Conservation (phyloP, 2,888 invertebrate species). For the Micropterix aruncella region DNA sequence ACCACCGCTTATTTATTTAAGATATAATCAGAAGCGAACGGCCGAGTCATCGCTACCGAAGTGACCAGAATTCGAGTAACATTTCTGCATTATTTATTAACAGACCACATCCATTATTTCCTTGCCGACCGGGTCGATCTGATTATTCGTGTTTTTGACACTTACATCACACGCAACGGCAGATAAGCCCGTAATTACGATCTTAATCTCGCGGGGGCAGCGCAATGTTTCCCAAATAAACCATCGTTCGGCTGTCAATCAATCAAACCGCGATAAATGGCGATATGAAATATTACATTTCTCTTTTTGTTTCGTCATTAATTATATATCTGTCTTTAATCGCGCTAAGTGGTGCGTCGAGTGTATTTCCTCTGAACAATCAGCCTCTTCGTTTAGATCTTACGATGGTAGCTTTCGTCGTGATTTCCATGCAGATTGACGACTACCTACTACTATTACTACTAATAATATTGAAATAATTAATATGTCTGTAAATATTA, state of each 20-base stretch:
- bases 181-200: constrained; percentile 12
- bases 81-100: neutral
- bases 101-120: neutral
- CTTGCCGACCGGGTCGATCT: neutral
- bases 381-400: no score
- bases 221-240: constrained; percentile 11
- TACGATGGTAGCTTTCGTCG: no score
- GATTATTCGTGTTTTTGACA: constrained; percentile 1
- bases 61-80: neutral
- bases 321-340: neutral
- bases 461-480: no score
- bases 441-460: no score
- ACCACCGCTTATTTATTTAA: no score
- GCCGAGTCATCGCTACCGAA: no score
- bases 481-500: no score
- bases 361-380: no score
- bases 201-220: constrained; percentile 10
- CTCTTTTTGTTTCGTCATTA: neutral
- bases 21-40: no score
- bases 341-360: no score
- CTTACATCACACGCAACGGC: constrained; percentile 8
- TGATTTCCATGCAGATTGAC: no score
- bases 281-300: neutral
- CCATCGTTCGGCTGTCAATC: constrained; percentile 13
- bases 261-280: constrained; percentile 2